These are phyloP conservation scores for Castor canadensis DNA, from an alignment of 2,113 vertebrate genomes.

Conservation along the genomic window DNA sequence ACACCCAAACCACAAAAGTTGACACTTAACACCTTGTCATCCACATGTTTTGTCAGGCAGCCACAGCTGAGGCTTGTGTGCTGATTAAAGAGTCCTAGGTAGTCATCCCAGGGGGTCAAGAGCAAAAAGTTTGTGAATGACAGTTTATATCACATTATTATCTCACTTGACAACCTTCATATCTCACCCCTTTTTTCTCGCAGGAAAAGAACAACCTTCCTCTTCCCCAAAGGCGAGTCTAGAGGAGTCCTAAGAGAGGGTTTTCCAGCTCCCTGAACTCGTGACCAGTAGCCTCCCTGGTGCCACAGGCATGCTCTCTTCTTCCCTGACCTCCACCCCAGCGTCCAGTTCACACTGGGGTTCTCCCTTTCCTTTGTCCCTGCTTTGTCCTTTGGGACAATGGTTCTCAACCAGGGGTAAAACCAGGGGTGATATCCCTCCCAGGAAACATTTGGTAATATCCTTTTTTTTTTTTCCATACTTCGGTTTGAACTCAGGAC, in stretches of 20 bases:
- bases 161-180: background rate
- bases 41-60: accelerated
- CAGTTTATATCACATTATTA: background rate
- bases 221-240: background rate
- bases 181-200: background rate
- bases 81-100: background rate
- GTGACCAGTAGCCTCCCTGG: too few species aligned
- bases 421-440: background rate
- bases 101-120: background rate
- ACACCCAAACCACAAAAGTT: background rate
- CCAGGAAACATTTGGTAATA: background rate
- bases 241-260: background rate
- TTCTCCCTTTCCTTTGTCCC: too few species aligned
- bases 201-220: background rate
- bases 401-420: too few species aligned
- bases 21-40: background rate
- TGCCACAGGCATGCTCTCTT: background rate
- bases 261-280: too few species aligned
- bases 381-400: background rate
- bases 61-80: background rate
- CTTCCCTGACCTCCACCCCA: background rate
- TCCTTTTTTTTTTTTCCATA: too few species aligned
- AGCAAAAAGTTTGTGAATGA: background rate
- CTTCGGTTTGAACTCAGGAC: too few species aligned
- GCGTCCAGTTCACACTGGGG: background rate